Evolutionary conservation across 2,113 vertebrate genomes (phyloP), one percentile per base, ranked within the genome.

Genomic region (Sturnus vulgaris): DNA sequence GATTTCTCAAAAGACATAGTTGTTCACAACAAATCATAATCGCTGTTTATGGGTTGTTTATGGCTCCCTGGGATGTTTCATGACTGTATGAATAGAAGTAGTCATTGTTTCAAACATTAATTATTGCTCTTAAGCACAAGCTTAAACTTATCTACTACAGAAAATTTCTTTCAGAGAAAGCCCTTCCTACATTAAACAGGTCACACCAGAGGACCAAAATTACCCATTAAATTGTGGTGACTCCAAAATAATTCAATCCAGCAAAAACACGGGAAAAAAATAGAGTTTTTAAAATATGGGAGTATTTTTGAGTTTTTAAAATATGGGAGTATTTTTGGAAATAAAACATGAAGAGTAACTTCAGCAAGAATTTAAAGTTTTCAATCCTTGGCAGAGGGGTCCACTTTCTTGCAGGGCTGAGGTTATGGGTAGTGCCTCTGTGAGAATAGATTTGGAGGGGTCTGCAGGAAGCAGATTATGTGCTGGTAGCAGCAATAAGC

Each of bases 361-460:
- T 76, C 40, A 83, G 24, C 10, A 19, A 33, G 64, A 78, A 50
- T 3, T 15, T 18, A 42, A 88, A 71, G 23, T 27, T 28, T 64
- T 68, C 31, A 50, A 3, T 23, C 24, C 23, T 80, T 0, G 0
- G 9, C 12, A 53, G 15, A 47, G 15, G 24, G 77, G 13, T 13
- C 24, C 39, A 9, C 27, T 16, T 78, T 30, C 30, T 46, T n/a
- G 33, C 39, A 31, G 47, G 30, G 19, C 33, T 65, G 66, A 79
- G 79, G 31, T 23, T 86, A 33, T 37, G 40, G 30, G n/a, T 13
- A 16, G 20, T 44, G 15, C 24, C 22, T 11, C 11, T 15, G 4
- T 0, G 0, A 82, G 35, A 27, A 52, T 1, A 15, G 76, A 35
- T 28, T 49, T 1, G 0, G 49, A 82, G 22, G 3, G 12, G 5